Evolutionary conservation across 2,113 vertebrate species (phyloP), one percentile per base, ranked within the genome.

Genomic region (Myrmophylax atrothorax): DNA sequence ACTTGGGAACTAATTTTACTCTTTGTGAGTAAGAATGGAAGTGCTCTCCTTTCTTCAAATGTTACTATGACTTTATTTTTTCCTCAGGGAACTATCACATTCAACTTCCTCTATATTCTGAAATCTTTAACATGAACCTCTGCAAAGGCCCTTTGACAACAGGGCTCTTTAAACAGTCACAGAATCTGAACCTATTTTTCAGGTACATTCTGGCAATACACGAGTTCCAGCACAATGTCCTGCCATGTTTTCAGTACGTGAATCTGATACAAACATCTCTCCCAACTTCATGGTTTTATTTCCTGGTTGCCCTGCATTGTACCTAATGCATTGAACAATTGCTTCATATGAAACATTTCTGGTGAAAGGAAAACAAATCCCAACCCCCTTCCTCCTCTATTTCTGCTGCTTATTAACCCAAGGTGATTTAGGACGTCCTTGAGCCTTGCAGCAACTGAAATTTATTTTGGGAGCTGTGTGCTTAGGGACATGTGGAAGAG

Each of bases 361-460:
- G 74, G 56, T 66, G 56, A 89, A 96, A 95, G 74, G 62, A 92
- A 97, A 96, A 88, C 72, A 93, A 97, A 97, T 92, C 91, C 72
- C 10, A 10, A 37, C 2, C n/a, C 33, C 42, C 38, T 35, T 93
- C 72, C 60, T 90, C 38, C 76, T 93, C 92, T 60, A 53, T 93
- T 97, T 87, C 90, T 96, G 56, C 76, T 93, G 84, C 75, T 95
- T 94, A 96, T 97, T 97, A 97, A 94, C 33, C 68, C 25, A 93
- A 82, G 53, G 84, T 97, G 93, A 97, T 97, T 97, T 97, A 97
- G 86, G 89, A 85, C 0, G 2, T 96, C 88, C 90, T 94, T 93
- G 69, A 96, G 74, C 73, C 58, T 84, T 82, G 84, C 14, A 91
- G 93, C 90, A 96, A 93, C 9, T 86, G 70, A 93, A 96, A 96